Evolutionary conservation across 2,888 invertebrate genomes (phyloP).

Genomic region (Crepidodera aurea): DNA sequence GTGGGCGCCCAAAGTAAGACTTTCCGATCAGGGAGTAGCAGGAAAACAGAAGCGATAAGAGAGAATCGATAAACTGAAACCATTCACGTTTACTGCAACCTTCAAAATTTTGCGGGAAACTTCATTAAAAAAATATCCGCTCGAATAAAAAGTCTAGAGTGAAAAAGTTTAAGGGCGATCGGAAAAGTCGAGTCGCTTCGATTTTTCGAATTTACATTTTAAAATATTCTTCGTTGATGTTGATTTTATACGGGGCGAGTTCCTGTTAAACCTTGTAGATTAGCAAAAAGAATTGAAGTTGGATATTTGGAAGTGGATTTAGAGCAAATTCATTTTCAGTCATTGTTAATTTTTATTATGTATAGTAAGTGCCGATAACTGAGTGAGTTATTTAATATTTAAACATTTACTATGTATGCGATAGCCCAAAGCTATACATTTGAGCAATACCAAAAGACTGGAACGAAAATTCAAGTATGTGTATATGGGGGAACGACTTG

Average conservation of each 20-base stretch:
- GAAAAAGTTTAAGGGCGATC: slow-evolving; percentile 3
- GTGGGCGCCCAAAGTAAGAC: slow-evolving; percentile 10
- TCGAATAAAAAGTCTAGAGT: neutral
- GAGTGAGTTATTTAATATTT: too few species aligned
- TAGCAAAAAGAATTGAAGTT: too few species aligned
- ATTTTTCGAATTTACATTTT: neutral
- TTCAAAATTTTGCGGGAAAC: slow-evolving; percentile 7
- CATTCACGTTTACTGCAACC: neutral
- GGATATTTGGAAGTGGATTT: too few species aligned
- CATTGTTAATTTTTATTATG: too few species aligned
- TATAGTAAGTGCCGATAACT: too few species aligned
- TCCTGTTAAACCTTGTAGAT: too few species aligned
- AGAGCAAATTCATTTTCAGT: too few species aligned
- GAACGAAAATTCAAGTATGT: too few species aligned
- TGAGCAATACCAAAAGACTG: too few species aligned
- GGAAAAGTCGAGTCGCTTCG: neutral
- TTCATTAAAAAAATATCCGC: slow-evolving; percentile 2
- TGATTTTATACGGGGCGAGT: neutral
- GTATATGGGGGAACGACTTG: too few species aligned
- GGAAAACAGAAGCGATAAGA: slow-evolving; percentile 1
- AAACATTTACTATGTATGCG: too few species aligned
- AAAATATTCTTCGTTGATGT: neutral
- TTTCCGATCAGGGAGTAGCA: slow-evolving; percentile 10
- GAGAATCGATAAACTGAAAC: neutral
- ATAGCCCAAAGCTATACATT: too few species aligned